Base-by-base conservation (phyloP, 1,140 invertebrate genomes). In the Lucilia cuprina region DNA sequence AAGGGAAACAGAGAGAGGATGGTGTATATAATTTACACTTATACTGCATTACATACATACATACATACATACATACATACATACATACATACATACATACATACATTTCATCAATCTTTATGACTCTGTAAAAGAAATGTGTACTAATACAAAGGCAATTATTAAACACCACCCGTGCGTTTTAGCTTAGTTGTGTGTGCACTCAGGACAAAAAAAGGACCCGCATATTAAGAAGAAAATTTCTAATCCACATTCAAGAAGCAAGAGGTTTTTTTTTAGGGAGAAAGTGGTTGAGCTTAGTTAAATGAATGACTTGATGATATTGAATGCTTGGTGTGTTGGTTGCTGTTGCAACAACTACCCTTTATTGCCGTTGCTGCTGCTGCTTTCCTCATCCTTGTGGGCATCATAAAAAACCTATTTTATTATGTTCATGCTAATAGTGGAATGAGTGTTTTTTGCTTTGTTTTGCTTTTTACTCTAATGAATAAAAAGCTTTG, bases 201-300 rank as follows among this genome's bases (percentile, higher is more conserved):
- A 21, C 0, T 60, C n/a, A 60, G n/a, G n/a, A 60, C 7, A 60
- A 14, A 60, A 60, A 60, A 60, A 7, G 55, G n/a, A 60, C 55
- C 55, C 55, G 55, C 55, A 60, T 60, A 60, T 60, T 60, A 60
- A 60, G 55, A 60, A 60, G 55, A 60, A 60, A n/a, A 60, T 60
- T 60, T n/a, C 55, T 17, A 60, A 60, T 60, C 55, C 4, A 60
- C 14, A 60, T 60, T 60, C 50, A 60, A n/a, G n/a, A 60, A 60
- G 55, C 14, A 60, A 12, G 55, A 60, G 55, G n/a, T 17, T 60
- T 7, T 7, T 60, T 17, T 60, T 7, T 7, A 41, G 41, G 5
- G 41, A 41, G 41, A 8, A 10, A 7, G 41, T 41, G 41, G 41
- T 41, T 41, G 41, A 41, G 41, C 41, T 10, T 10, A 41, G 41